Base-by-base conservation (phyloP, 1,140 invertebrate species). In the Leptestheria dahalacensis region DNA sequence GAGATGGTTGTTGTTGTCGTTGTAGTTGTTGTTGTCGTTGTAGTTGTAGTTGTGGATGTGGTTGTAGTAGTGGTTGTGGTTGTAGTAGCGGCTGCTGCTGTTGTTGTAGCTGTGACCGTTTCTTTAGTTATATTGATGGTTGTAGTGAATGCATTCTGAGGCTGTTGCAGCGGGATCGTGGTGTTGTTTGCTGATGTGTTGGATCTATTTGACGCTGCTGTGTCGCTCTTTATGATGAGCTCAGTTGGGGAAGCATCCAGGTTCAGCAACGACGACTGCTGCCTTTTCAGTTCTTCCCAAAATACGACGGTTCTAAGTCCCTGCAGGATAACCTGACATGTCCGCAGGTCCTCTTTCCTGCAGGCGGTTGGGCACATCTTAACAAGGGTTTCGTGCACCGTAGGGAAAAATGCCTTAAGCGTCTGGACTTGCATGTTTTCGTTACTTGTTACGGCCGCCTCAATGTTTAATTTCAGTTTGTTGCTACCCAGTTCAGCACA, bases 221-320 rank as follows among this genome's bases (percentile, higher is more conserved):
- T n/a, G n/a, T n/a, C n/a, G n/a, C n/a, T n/a, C n/a, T n/a, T n/a
- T n/a, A n/a, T n/a, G n/a, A n/a, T n/a, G n/a, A n/a, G n/a, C n/a
- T n/a, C n/a, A n/a, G n/a, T n/a, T n/a, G n/a, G n/a, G n/a, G n/a
- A n/a, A n/a, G n/a, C n/a, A n/a, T n/a, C n/a, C n/a, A n/a, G 3
- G 33, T 15, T 20, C 2, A 28, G 18, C 2, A 26, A 23, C 29
- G 18, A n/a, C 52, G 29, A 24, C 21, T 24, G 48, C 11, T 50
- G 6, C 33, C 33, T 20, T 55, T 55, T 55, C 28, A 29, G 12
- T 18, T 55, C 53, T 20, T 55, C 53, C 53, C 25, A 55, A 18
- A n/a, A 28, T 6, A 25, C 28, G 11, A 55, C 33, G 11, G 53
- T 55, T 29, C 53, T 12, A 15, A 55, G 21, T 26, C 53, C 33